phyloP scores from a whole-genome alignment of 2,888 invertebrate genomes.

The Bugulina stolonifera region DNA sequence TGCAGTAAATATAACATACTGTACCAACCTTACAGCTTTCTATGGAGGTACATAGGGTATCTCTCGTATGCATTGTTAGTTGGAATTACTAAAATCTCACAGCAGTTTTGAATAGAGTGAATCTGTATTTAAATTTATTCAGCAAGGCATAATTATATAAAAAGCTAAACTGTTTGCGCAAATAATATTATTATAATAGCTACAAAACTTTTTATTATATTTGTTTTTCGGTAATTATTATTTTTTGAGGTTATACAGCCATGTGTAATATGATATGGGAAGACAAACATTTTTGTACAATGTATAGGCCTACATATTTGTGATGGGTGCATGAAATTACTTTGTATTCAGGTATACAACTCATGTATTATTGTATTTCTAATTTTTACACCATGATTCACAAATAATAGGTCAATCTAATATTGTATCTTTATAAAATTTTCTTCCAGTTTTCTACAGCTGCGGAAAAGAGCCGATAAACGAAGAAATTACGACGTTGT shows the following conservation, averaged over 20 bases:
- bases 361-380: neutral
- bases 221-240: too few species aligned
- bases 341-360: neutral
- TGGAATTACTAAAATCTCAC: too few species aligned
- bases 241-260: too few species aligned
- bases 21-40: neutral
- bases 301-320: too few species aligned
- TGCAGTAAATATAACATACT: neutral
- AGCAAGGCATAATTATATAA: neutral
- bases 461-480: neutral
- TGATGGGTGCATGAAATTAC: too few species aligned
- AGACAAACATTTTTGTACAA: too few species aligned
- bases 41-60: neutral
- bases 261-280: too few species aligned
- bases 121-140: neutral
- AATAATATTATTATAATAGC: too few species aligned
- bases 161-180: too few species aligned
- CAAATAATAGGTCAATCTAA: neutral
- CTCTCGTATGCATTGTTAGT: too few species aligned
- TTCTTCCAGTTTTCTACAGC: neutral
- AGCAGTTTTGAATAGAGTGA: too few species aligned
- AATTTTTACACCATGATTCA: neutral
- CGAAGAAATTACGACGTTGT: neutral
- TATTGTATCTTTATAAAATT: neutral
- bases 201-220: too few species aligned